phyloP scores from a whole-genome alignment of 1,140 invertebrate genomes.

The Monomorium pharaonis region DNA sequence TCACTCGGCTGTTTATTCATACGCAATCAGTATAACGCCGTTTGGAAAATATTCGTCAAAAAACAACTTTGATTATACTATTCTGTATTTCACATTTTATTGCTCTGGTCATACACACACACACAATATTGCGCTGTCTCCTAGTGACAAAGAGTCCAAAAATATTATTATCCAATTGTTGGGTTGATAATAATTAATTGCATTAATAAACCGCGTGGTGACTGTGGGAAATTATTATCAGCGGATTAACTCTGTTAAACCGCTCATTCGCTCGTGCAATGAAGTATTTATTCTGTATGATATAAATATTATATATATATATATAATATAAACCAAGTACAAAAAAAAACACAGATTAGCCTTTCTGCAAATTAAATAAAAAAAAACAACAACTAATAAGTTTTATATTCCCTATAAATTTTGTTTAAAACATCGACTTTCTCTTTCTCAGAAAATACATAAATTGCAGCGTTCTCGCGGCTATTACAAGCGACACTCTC shows the following conservation, averaged over 20 bases:
- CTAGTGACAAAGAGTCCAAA: background rate
- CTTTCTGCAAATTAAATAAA: slow-evolving; percentile 7
- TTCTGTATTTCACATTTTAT: background rate
- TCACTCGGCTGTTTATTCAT: background rate
- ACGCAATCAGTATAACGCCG: background rate
- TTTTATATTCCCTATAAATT: background rate
- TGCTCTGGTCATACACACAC: background rate
- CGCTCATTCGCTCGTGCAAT: background rate
- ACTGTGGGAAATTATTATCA: slow-evolving; percentile 25
- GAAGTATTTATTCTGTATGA: background rate
- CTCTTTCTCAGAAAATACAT: background rate
- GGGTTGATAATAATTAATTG: slow-evolving; percentile 14
- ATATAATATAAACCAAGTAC: background rate
- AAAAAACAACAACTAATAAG: background rate
- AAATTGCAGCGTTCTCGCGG: background rate
- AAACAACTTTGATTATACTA: background rate
- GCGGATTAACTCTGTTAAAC: background rate
- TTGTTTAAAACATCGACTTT: background rate
- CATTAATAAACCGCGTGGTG: background rate
- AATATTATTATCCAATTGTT: slow-evolving; percentile 1
- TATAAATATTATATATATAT: background rate
- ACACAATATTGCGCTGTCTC: background rate
- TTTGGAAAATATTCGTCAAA: background rate
- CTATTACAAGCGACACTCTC: background rate
- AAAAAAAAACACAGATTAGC: background rate